Evolutionary conservation across 2,113 vertebrate species (phyloP), one percentile per base, ranked within the genome.

Genomic region (Poeciliopsis occidentalis): DNA sequence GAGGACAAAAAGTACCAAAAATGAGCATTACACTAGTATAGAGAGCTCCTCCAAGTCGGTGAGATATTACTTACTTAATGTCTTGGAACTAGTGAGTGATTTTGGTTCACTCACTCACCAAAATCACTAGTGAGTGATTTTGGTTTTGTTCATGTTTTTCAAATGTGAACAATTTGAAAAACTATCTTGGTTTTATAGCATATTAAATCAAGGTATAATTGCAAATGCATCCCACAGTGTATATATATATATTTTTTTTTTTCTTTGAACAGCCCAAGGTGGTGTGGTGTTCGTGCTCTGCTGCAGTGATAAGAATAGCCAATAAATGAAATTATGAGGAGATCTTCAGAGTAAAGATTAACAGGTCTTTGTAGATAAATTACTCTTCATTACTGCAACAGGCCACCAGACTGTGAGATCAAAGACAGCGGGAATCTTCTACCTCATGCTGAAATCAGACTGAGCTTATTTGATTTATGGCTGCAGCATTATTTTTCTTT

Each of bases 381-480:
- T 73, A 41, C 80, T 88, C 26, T 68, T 60, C 7, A 54, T 39
- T 62, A 90, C 67, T 67, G 64, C 79, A 72, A 67, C 76, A 67
- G 79, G 63, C 51, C 60, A 81, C 73, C 69, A 84, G 79, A 80
- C 57, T 64, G 60, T 4, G 69, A 85, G 75, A 81, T 81, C 75
- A 86, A 24, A 86, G 63, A 80, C 76, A 70, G 7, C 80, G 71
- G 75, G 47, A 68, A 44, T 44, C 70, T 66, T 10, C 62, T 63
- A 67, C 61, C 66, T 29, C 2, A 44, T 60, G 37, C 3, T 0
- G 65, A 27, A 75, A 32, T 8, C 67, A 70, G 26, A 76, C 34
- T 68, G 12, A 0, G 32, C 32, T 63, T 85, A 83, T 78, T 66
- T 86, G 80, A 88, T 85, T 71, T 78, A 90, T 85, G 83, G 12